Percentiles rank a stretch among this genome's conserved stretches.
Evolutionary conservation across 2,888 invertebrate genomes (phyloP).

Genomic region (Tholera decimalis): DNA sequence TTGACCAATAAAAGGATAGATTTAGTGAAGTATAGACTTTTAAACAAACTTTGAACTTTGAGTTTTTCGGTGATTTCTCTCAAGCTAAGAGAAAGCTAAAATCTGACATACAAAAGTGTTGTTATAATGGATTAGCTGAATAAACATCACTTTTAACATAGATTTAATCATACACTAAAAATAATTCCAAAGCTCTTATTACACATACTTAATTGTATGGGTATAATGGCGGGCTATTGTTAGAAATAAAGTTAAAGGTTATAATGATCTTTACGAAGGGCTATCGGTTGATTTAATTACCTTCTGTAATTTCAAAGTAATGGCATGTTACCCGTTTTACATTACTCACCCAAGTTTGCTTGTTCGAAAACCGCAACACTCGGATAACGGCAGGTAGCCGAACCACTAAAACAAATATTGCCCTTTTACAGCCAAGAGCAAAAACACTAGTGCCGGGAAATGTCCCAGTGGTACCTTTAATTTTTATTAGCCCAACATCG

Average conservation of each 20-base stretch:
- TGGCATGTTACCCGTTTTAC: constrained; percentile 38
- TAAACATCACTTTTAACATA: background rate
- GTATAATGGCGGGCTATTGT: too few species aligned
- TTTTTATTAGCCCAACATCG: constrained; percentile 73
- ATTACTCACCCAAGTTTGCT: constrained; percentile 54
- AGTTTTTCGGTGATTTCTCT: background rate
- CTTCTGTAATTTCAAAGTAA: constrained; percentile 48
- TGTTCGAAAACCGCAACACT: constrained; percentile 55
- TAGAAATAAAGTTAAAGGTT: background rate
- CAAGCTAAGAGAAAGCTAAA: background rate
- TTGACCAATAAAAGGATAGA: background rate
- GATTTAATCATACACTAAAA: too few species aligned
- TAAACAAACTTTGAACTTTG: background rate
- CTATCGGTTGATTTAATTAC: constrained; percentile 41
- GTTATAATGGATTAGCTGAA: background rate
- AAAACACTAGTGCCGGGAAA: constrained; percentile 70
- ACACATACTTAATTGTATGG: too few species aligned
- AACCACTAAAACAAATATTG: constrained; percentile 63
- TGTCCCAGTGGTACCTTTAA: constrained; percentile 74
- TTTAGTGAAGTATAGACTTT: background rate
- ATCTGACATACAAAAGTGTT: background rate
- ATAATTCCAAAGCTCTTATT: too few species aligned
- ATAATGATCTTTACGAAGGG: constrained; percentile 1
- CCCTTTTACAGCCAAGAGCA: constrained; percentile 60
- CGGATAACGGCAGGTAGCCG: constrained; percentile 57